phyloP scores from a whole-genome alignment of 2,797 vertebrate genomes.

The Tolypeutes matacus region DNA sequence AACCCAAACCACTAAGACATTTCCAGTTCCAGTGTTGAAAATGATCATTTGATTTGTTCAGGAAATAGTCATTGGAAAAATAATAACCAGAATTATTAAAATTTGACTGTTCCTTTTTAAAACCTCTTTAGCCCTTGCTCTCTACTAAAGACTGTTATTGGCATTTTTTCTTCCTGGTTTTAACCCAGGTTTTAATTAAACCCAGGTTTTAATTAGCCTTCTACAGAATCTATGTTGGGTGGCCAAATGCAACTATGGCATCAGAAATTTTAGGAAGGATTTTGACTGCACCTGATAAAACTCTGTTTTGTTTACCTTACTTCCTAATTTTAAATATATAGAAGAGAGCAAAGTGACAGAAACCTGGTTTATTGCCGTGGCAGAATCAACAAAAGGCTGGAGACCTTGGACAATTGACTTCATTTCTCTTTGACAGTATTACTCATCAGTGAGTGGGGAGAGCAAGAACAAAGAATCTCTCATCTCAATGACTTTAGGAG shows the following conservation, averaged over 20 bases:
- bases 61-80: background rate
- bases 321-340: conserved; percentile 63
- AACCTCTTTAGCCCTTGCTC: background rate
- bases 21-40: background rate
- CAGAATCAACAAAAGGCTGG: background rate
- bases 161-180: conserved; percentile 1
- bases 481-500: background rate
- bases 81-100: conserved; percentile 24
- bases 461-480: background rate
- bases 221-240: background rate
- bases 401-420: conserved; percentile 17
- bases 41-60: background rate
- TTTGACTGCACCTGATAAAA: conserved; percentile 10
- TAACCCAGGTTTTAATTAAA: too few relatives aligned
- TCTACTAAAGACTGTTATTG: background rate
- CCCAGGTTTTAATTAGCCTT: conserved; percentile 58
- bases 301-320: conserved; percentile 36
- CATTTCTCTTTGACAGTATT: conserved; percentile 8
- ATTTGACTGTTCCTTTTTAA: background rate
- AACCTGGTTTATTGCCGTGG: background rate
- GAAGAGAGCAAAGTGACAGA: background rate
- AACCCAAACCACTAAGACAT: background rate
- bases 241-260: conserved; percentile 15
- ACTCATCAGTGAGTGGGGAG: background rate
- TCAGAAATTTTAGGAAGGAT: conserved; percentile 21